Percentiles rank a stretch among this genome's conserved stretches.
Conservation (phyloP, 2,888 invertebrate species). For the Malthinus flaveolus region DNA sequence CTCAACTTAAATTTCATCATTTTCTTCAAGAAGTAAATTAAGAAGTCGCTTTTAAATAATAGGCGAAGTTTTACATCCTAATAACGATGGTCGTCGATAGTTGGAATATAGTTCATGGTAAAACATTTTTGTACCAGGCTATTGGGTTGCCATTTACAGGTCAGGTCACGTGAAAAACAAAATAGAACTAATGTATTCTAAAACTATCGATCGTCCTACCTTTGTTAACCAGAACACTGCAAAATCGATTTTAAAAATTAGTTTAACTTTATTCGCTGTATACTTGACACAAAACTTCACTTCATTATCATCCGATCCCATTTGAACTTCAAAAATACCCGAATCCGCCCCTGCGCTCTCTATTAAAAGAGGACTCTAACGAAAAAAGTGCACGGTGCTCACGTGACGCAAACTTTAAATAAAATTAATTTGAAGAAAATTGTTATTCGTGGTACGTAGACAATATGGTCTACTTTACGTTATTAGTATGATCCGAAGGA, state of each 20-base stretch:
- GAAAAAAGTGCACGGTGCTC: too few relatives aligned
- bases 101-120: slow-evolving; percentile 9
- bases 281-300: too few relatives aligned
- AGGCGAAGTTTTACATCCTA: neutral
- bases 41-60: too few relatives aligned
- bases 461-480: slow-evolving; percentile 28
- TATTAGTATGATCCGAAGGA: slow-evolving; percentile 44
- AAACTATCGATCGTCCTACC: slow-evolving; percentile 43
- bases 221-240: slow-evolving; percentile 32
- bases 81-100: slow-evolving; percentile 8
- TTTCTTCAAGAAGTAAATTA: neutral
- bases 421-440: too few relatives aligned
- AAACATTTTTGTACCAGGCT: slow-evolving; percentile 19
- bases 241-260: slow-evolving; percentile 21
- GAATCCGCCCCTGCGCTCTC: too few relatives aligned
- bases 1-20: neutral
- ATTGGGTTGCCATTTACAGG: slow-evolving; percentile 24
- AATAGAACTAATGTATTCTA: slow-evolving; percentile 32
- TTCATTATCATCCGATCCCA: too few relatives aligned
- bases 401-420: too few relatives aligned
- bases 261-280: neutral
- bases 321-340: too few relatives aligned
- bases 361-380: too few relatives aligned
- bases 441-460: slow-evolving; percentile 12
- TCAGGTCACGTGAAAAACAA: slow-evolving; percentile 29